Base-by-base conservation (phyloP, 2,888 invertebrate species). In the Cryptophagus acutangulus region DNA sequence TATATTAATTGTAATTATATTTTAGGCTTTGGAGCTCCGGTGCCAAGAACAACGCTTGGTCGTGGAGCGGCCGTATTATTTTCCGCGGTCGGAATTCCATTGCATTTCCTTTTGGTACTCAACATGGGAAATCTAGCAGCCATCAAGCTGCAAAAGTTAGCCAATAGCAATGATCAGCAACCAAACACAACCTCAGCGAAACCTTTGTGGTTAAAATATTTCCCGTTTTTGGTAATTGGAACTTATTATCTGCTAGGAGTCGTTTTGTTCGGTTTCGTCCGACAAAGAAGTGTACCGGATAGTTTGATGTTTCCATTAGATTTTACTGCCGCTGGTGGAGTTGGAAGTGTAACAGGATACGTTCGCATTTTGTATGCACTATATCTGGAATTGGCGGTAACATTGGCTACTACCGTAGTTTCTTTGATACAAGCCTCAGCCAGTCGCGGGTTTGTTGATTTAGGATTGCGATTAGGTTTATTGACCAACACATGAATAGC, bases 1-100 rank as follows among this genome's bases (percentile, higher is more conserved):
- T n/a, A n/a, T n/a, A n/a, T n/a, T n/a, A n/a, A n/a, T 28, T 34
- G 17, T 41, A 28, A 28, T 38, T n/a, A n/a, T 40, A 43, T 62
- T 64, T 2, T 58, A 84, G 84, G 84, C 47, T 82, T 83, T 54
- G 84, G 83, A 1, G 82, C 83, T 1, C 83, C 84, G 0, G 80
- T 83, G 2, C 84, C 84, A 1, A 74, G 80, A 14, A 83, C 83
- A 1, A 60, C 74, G 2, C 69, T 74, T 54, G 84, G 83, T 0
- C 70, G 81, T 45, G 75, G 74, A 1, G 72, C 77, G 0, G 78
- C 81, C 0, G 69, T 82, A 1, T 54, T 81, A 17, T 84, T 82
- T 59, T 79, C 82, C 0, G 69, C 77, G 1, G 65, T 84, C 10
- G 82, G 83, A 15, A 78, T 84, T 24, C 84, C 84, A 1, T 69